Evolutionary conservation across 2,797 vertebrate species (phyloP).

Genomic region (Enteromius radiatus): DNA sequence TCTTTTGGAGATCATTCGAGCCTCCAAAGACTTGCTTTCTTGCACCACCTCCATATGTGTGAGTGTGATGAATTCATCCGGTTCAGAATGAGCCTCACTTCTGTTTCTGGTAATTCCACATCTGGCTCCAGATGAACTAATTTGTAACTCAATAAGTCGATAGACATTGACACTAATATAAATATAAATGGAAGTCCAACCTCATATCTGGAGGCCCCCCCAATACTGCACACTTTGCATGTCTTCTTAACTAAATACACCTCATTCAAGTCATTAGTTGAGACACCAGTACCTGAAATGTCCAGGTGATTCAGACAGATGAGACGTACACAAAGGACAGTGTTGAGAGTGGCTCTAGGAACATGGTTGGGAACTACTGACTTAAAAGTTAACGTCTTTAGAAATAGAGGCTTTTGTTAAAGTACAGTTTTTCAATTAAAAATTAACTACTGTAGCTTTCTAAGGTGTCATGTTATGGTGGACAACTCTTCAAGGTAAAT

Average conservation of each 20-base stretch:
- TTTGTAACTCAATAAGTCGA: not conserved
- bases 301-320: not conserved
- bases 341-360: too few species aligned
- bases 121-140: not conserved
- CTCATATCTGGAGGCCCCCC: not conserved
- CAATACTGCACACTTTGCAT: not conserved
- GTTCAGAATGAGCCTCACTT: constrained; percentile 5
- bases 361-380: too few species aligned
- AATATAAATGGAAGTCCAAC: not conserved
- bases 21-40: constrained; percentile 58
- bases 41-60: not conserved
- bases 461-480: too few species aligned
- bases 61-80: not conserved
- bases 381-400: too few species aligned
- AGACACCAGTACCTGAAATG: not conserved
- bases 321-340: too few species aligned
- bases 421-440: too few species aligned
- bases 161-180: not conserved
- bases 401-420: too few species aligned
- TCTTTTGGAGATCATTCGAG: constrained; percentile 67
- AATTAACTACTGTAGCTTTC: too few species aligned
- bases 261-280: not conserved
- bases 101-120: constrained; percentile 3
- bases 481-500: too few species aligned
- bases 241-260: not conserved